Evolutionary conservation across 2,888 invertebrate species (phyloP), one percentile per base, ranked within the genome.

Genomic region (Lomographa bimaculata): DNA sequence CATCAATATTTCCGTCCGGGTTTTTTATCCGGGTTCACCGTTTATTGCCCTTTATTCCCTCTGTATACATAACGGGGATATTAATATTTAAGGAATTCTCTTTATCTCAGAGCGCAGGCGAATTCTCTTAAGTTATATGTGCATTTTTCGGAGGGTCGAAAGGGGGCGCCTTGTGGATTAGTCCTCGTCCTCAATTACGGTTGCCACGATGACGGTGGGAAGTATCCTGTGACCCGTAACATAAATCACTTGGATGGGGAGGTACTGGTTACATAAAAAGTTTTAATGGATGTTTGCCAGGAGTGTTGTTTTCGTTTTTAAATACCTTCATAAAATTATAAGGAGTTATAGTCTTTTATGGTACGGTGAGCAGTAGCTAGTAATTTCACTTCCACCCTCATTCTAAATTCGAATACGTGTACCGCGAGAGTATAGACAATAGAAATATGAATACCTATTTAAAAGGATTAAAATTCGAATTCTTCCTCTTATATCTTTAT

Each of bases 41-140:
- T 45, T 51, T 51, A 51, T 51, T 50, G 41, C 42, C 43, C 12
- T 50, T 49, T 46, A 45, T 50, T 20, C 27, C 21, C 23, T 39
- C 14, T 45, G 41, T 51, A 41, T 50, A 46, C 36, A 30, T 46
- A 27, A 32, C 38, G 18, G 14, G 5, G 25, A 40, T 49, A 58
- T 61, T 57, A 54, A 60, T 63, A 58, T 56, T 59, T 52, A 53
- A 55, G 25, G 57, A 44, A 42, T 55, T 32, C 14, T 51, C 54
- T 59, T 47, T 51, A 49, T 50, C 50, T 8, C 14, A 12, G 32
- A 18, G 27, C 9, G 9, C 23, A 43, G 36, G 3, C 14, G 14
- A 3, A 14, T 14, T 14, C 14, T 14, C 4, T 14, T 14, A 14
- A 47, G 9, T 38, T 26, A 29, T 33, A 47, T 19, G 54, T 54